Conservation (phyloP, 1,140 invertebrate genomes). For the Brevipalpus yothersi region DNA sequence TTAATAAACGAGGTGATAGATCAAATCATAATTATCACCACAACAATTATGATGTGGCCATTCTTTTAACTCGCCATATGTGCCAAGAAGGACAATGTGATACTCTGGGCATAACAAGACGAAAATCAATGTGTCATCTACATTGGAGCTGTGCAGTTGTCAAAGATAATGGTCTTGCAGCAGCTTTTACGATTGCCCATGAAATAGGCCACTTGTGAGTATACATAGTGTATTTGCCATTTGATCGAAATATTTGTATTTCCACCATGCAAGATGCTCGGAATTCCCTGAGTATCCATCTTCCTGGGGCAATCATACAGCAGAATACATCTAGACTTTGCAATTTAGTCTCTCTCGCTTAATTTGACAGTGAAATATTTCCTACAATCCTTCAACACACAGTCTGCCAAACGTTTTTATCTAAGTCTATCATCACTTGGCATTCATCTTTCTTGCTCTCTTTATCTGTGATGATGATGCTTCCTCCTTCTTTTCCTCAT, state of each 20-base stretch:
- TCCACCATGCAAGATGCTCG: background rate
- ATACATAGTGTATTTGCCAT: background rate
- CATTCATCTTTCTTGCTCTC: too few species aligned
- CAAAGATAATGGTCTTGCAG: slow-evolving; percentile 64
- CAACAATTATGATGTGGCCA: slow-evolving; percentile 39
- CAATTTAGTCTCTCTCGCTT: too few species aligned
- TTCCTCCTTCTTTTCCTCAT: background rate
- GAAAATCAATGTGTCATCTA: slow-evolving; percentile 55
- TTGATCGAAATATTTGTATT: background rate
- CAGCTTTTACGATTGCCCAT: slow-evolving; percentile 75
- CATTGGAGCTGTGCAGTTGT: slow-evolving; percentile 56
- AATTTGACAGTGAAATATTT: too few species aligned
- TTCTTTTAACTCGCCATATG: slow-evolving; percentile 41
- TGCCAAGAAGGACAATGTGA: slow-evolving; percentile 50
- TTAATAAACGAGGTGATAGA: slow-evolving; percentile 22
- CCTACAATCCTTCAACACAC: too few species aligned
- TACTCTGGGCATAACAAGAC: slow-evolving; percentile 49
- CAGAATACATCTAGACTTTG: too few species aligned
- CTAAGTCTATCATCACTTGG: too few species aligned
- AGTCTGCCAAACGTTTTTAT: too few species aligned
- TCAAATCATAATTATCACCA: slow-evolving; percentile 18
- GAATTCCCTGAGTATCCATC: background rate
- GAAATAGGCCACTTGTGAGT: slow-evolving; percentile 73
- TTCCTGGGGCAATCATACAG: too few species aligned
- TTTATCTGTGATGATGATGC: background rate